Base-by-base conservation (phyloP, 2,113 vertebrate species). In the Mesembrinibis cayennensis region DNA sequence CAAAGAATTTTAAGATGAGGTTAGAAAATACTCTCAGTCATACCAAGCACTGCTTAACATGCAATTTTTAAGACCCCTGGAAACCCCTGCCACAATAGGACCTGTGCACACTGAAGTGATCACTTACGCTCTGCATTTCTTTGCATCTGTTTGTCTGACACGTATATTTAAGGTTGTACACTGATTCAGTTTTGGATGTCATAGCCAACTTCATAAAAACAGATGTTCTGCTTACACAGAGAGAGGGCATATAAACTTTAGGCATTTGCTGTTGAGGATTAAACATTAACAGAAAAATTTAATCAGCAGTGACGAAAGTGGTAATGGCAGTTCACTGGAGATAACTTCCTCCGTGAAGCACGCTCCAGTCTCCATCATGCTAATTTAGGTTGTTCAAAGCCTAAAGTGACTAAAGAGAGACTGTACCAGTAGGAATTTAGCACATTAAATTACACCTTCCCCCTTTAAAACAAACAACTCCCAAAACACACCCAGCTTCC, bases 261-360 rank as follows among this genome's bases (percentile, higher is more conserved):
- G 9, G 42, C 63, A 44, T 76, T 92, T 70, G 55, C 84, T 59
- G 44, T 8, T 82, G 40, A 90, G 71, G 89, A 87, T 94, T 94
- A 95, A 93, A 91, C 59, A 88, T 73, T 90, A 97, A 94, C 81
- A 34, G 58, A 56, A 95, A 89, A 82, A 71, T 15, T 4, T 45
- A 72, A 82, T 70, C 87, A 66, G 86, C 77, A 42, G 30, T 87
- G 91, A 93, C 17, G 2, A 59, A 86, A 86, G 90, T 2, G n/a
- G 85, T 53, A 70, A 74, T 30, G 59, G 88, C 90, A 92, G 95
- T 18, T 95, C 92, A 73, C 63, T 45, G 74, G 70, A 90, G 84
- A 90, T 19, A 94, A 88, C 71, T 74, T 67, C 61, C 73, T 55
- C 49, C 0, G 0, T 14, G 72, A 55, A 62, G 76, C 53, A 76